Evolutionary conservation across 2,888 invertebrate genomes (phyloP).

Genomic region (Thecophora atra): DNA sequence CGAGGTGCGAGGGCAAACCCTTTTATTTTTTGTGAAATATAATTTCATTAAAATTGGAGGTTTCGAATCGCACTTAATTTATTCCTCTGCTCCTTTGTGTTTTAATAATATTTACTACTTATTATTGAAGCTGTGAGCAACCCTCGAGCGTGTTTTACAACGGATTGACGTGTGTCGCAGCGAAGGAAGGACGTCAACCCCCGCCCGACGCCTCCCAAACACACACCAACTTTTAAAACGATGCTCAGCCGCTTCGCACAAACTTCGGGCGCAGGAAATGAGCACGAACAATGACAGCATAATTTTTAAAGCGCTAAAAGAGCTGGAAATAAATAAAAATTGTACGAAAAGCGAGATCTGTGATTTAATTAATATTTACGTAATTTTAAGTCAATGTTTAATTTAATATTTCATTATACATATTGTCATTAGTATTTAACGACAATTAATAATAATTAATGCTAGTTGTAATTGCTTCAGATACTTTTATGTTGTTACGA

Average conservation of each 20-base stretch:
- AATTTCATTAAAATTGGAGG: conserved; percentile 42
- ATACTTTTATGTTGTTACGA: too few species aligned
- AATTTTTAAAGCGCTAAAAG: conserved; percentile 47
- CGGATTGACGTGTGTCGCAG: conserved; percentile 34
- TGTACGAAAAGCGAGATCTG: not conserved
- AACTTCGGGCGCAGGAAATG: conserved; percentile 37
- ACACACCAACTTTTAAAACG: conserved; percentile 28
- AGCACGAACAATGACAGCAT: conserved; percentile 50
- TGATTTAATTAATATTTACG: too few species aligned
- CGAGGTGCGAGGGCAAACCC: too few species aligned
- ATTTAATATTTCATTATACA: too few species aligned
- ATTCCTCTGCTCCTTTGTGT: conserved; percentile 31
- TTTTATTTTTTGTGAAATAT: not conserved
- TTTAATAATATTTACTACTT: conserved; percentile 42
- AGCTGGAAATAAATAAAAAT: not conserved
- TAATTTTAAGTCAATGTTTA: too few species aligned
- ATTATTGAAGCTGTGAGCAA: conserved; percentile 39
- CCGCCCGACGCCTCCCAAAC: not conserved
- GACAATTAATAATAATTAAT: too few species aligned
- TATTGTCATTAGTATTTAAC: too few species aligned
- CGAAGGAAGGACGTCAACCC: not conserved
- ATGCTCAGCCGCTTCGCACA: not conserved
- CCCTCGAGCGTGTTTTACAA: conserved; percentile 24
- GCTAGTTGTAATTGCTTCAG: too few species aligned
- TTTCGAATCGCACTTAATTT: conserved; percentile 39